phyloP scores from a whole-genome alignment of 2,888 invertebrate species.

The Diadromus collaris region DNA sequence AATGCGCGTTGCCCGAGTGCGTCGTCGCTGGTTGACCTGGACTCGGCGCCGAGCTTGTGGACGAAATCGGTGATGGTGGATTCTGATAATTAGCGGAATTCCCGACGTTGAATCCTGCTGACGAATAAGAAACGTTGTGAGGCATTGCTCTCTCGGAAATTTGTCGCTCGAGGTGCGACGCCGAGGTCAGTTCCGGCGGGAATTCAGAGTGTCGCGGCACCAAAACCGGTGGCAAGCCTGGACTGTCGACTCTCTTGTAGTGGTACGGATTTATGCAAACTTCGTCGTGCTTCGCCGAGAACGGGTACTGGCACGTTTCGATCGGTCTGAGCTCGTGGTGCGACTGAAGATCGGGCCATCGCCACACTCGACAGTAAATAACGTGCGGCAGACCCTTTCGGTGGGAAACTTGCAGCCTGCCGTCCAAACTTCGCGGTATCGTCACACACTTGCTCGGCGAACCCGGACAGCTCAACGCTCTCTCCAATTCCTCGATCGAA shows the following conservation, averaged over 20 bases:
- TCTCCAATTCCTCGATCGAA: conserved; percentile 90
- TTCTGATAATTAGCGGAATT: conserved; percentile 76
- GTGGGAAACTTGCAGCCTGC: conserved; percentile 97
- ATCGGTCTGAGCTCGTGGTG: conserved; percentile 99
- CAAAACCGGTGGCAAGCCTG: conserved; percentile 97
- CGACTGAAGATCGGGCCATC: conserved; percentile 99
- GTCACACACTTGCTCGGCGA: conserved; percentile 98
- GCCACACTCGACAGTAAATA: conserved; percentile 99
- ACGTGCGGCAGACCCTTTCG: conserved; percentile 99
- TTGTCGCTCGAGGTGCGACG: conserved; percentile 93
- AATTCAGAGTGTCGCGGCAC: conserved; percentile 99
- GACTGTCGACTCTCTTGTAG: conserved; percentile 98
- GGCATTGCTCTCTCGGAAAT: conserved; percentile 86
- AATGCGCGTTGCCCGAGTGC: conserved; percentile 73
- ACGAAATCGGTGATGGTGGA: conserved; percentile 84
- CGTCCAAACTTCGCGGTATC: conserved; percentile 97
- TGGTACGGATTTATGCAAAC: conserved; percentile 99
- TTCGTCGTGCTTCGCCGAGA: conserved; percentile 98
- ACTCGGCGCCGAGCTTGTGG: conserved; percentile 75
- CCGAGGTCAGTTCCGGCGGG: conserved; percentile 94
- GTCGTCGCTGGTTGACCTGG: background rate
- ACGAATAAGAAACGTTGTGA: conserved; percentile 94
- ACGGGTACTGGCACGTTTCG: conserved; percentile 97
- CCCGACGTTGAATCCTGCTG: conserved; percentile 88
- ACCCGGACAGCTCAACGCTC: conserved; percentile 95